phyloP scores from a whole-genome alignment of 2,113 vertebrate genomes.

The Petromus typicus region DNA sequence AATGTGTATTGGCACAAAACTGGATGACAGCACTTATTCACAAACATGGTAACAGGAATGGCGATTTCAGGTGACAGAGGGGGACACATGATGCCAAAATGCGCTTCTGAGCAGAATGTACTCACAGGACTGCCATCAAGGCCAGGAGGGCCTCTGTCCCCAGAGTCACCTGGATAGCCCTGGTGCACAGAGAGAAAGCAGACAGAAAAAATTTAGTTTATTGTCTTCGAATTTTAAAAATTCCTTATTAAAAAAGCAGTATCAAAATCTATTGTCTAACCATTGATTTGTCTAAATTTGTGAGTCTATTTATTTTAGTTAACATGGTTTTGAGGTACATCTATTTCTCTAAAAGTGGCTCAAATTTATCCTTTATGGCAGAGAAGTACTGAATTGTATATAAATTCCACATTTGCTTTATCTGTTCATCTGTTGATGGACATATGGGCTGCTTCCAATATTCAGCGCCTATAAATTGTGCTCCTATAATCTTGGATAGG shows the following conservation, averaged over 20 bases:
- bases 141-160: slow-evolving; percentile 94
- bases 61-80: not conserved
- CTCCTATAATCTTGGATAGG: not conserved
- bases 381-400: not conserved
- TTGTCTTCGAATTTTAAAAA: not conserved
- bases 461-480: not conserved
- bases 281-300: not conserved
- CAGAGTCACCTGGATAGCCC: slow-evolving; percentile 93
- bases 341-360: not conserved
- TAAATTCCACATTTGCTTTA: not conserved
- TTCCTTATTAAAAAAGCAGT: not conserved
- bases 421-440: not conserved
- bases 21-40: not conserved
- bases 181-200: slow-evolving; percentile 52
- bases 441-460: not conserved
- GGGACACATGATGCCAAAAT: not conserved
- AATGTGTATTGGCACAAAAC: not conserved
- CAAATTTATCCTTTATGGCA: too few species aligned
- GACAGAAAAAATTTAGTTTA: not conserved
- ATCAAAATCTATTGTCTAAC: not conserved
- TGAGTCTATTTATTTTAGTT: not conserved
- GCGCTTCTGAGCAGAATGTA: slow-evolving; percentile 38
- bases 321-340: not conserved
- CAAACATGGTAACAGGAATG: not conserved
- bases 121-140: slow-evolving; percentile 96